Conservation (phyloP, 2,888 invertebrate species). For the Agonum fuliginosum region DNA sequence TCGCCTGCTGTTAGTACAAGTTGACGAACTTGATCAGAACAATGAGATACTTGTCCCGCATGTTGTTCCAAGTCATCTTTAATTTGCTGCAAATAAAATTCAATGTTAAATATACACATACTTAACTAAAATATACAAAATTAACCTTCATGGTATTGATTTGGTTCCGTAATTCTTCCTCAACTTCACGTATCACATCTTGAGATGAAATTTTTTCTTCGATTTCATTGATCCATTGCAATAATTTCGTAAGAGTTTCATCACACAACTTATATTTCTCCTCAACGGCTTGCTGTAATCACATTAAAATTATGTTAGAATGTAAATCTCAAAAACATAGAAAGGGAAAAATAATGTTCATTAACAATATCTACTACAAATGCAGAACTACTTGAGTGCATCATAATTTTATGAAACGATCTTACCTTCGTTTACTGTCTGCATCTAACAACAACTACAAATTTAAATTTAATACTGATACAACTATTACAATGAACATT, state of each 20-base stretch:
- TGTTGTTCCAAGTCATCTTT: conserved; percentile 93
- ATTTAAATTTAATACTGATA: conserved; percentile 50
- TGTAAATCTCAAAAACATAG: not conserved
- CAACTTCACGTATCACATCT: conserved; percentile 89
- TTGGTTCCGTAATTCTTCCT: conserved; percentile 91
- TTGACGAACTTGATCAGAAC: conserved; percentile 92
- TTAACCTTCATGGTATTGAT: conserved; percentile 89
- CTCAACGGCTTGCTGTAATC: conserved; percentile 91
- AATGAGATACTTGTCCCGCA: conserved; percentile 87
- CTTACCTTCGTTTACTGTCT: conserved; percentile 50
- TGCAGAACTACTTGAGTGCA: conserved; percentile 52
- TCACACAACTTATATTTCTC: conserved; percentile 95
- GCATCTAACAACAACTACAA: conserved; percentile 53
- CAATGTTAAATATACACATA: not conserved
- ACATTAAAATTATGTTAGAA: conserved; percentile 6
- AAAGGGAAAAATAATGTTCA: not conserved
- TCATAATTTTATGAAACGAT: conserved; percentile 46
- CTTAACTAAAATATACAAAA: not conserved
- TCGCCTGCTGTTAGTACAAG: conserved; percentile 93
- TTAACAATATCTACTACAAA: conserved; percentile 41
- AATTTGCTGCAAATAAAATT: conserved; percentile 79
- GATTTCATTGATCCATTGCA: conserved; percentile 90
- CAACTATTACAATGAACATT: conserved; percentile 45
- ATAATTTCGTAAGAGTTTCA: conserved; percentile 87
- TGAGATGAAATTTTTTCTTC: conserved; percentile 90